Evolutionary conservation across 2,888 invertebrate genomes (phyloP), one percentile per base, ranked within the genome.

Genomic region (Nipponacmea schrenckii): DNA sequence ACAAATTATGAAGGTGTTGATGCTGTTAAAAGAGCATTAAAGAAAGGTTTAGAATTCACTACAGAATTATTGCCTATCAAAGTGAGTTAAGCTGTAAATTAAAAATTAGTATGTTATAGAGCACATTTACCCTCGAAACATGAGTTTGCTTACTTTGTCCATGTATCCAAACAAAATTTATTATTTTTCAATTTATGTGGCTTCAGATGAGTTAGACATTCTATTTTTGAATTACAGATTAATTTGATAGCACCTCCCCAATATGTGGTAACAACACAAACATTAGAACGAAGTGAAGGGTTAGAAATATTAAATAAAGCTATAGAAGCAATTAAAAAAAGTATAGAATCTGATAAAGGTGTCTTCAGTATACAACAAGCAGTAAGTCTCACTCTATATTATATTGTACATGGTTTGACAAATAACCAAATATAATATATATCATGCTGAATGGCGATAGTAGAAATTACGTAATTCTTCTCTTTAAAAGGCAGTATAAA

Each of bases 1-100:
- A 97, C 96, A 84, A 95, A 96, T 1, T 99, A 98, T 86, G 98
- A 99, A 89, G 99, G 99, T 64, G 98, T 99, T 79, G 98, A 99
- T 90, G 99, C 99, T 4, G 98, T 99, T 0, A 97, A 99, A 89
- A 85, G 85, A 70, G 96, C 99, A 0, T 90, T 99, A 62, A 94
- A 93, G 88, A 92, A 95, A 77, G 99, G 99, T 1, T 92, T 99
- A 50, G 93, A 94, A 62, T 91, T 96, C 69, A 97, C 98, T 4
- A 96, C 96, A 0, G 94, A 94, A 81, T 96, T 96, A 81, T 92
- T 98, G 90, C 97, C 98, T 0, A 96, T 99, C 82, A 97, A 97
- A 84, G 91, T 91, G 79, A 56, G 74, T 31, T 26, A 5, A 44
- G 12, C 48, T 15, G 7, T n/a, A 56, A 17, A 15, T 27, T 20